phyloP scores from a whole-genome alignment of 2,888 invertebrate species.

The Aspidiotus rigidus region DNA sequence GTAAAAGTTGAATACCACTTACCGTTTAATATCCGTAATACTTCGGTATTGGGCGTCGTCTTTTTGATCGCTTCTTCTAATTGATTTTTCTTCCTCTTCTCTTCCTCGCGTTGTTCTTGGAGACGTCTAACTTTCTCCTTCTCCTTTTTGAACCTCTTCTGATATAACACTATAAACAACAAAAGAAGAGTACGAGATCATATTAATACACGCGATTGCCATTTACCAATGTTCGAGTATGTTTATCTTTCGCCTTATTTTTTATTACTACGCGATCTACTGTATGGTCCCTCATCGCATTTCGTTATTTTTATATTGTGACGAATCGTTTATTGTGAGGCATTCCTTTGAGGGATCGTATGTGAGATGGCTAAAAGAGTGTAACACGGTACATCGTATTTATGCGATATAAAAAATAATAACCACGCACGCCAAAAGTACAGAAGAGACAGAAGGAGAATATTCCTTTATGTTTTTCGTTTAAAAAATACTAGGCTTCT shows the following conservation, averaged over 20 bases:
- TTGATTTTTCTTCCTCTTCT: slow-evolving; percentile 68
- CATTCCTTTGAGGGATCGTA: slow-evolving; percentile 13
- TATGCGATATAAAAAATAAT: slow-evolving; percentile 30
- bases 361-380: slow-evolving; percentile 13
- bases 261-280: slow-evolving; percentile 17
- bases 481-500: slow-evolving; percentile 21
- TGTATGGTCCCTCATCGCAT: slow-evolving; percentile 4
- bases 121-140: slow-evolving; percentile 69
- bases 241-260: slow-evolving; percentile 14
- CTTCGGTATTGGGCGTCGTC: slow-evolving; percentile 64
- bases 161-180: slow-evolving; percentile 63
- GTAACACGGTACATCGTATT: slow-evolving; percentile 1
- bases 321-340: slow-evolving; percentile 25
- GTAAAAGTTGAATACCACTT: slow-evolving; percentile 40
- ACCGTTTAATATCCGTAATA: slow-evolving; percentile 72
- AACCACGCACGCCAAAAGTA: slow-evolving; percentile 33
- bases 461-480: slow-evolving; percentile 30
- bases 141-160: slow-evolving; percentile 83
- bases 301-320: slow-evolving; percentile 7
- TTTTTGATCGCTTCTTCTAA: slow-evolving; percentile 71
- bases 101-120: slow-evolving; percentile 74
- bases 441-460: slow-evolving; percentile 1
- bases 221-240: background rate
- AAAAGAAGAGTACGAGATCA: slow-evolving; percentile 25
- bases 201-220: background rate